These are phyloP conservation scores for Rhegmatorhina hoffmannsi DNA, from an alignment of 2,113 vertebrate genomes.

Conservation along the genomic window DNA sequence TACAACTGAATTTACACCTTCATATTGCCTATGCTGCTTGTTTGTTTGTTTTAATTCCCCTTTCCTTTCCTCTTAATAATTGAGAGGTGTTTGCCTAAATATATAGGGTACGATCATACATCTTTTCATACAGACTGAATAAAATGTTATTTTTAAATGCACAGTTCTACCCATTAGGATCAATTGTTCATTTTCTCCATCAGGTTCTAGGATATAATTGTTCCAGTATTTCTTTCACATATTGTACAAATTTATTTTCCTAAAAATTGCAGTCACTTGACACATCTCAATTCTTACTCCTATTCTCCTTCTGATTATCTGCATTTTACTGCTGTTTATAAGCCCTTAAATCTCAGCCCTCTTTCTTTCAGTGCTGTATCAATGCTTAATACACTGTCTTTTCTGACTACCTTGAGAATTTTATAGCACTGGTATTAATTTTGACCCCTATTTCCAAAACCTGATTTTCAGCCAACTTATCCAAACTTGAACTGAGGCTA, in stretches of 20 bases:
- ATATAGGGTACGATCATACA: neutral
- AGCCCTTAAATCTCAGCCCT: neutral
- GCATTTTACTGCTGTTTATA: neutral
- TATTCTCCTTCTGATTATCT: neutral
- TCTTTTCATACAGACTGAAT: neutral
- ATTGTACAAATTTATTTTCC: neutral
- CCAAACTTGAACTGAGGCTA: neutral
- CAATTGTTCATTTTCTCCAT: neutral
- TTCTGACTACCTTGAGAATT: neutral
- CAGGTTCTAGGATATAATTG: neutral
- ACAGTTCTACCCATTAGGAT: neutral
- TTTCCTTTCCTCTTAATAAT: neutral
- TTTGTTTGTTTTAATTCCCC: neutral
- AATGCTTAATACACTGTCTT: neutral
- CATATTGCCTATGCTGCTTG: neutral
- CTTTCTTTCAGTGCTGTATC: neutral
- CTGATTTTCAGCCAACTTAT: neutral
- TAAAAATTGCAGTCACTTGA: neutral
- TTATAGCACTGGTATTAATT: neutral
- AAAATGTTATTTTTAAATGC: neutral
- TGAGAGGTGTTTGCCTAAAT: neutral
- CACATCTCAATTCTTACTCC: neutral
- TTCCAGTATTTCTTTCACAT: neutral
- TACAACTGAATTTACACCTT: neutral
- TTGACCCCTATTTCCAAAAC: neutral